Conservation (phyloP, 1,140 invertebrate species). For the Meloidogyne exigua region DNA sequence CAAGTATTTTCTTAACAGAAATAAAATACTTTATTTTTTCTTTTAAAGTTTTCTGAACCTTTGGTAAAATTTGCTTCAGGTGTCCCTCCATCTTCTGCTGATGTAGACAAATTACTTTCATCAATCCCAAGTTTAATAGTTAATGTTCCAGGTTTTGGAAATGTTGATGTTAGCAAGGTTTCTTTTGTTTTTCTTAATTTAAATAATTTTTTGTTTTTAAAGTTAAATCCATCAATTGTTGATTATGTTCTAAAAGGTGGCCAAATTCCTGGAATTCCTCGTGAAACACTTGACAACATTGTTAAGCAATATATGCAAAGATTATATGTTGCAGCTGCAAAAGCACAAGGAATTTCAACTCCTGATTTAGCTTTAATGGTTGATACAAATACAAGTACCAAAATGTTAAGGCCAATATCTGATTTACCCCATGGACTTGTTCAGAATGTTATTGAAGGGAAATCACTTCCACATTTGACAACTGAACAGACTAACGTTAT, state of each 20-base stretch:
- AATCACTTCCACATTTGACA: slow-evolving; percentile 44
- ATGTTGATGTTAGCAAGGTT: slow-evolving; percentile 54
- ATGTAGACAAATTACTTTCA: slow-evolving; percentile 49
- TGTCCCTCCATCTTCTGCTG: slow-evolving; percentile 39
- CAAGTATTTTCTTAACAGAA: background rate
- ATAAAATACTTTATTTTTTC: background rate
- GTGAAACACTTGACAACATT: slow-evolving; percentile 54
- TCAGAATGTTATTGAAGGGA: slow-evolving; percentile 45
- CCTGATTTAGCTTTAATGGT: slow-evolving; percentile 34
- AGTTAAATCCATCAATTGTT: slow-evolving; percentile 49
- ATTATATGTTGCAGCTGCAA: slow-evolving; percentile 46
- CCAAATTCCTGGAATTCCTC: slow-evolving; percentile 57
- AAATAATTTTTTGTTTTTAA: too few relatives aligned
- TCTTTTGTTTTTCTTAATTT: slow-evolving; percentile 2
- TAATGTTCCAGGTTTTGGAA: slow-evolving; percentile 59
- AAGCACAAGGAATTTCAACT: slow-evolving; percentile 37
- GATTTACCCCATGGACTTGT: slow-evolving; percentile 44
- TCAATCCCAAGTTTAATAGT: slow-evolving; percentile 57
- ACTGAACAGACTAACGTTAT: slow-evolving; percentile 46
- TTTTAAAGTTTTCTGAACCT: slow-evolving; percentile 53
- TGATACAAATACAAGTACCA: slow-evolving; percentile 26
- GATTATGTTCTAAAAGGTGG: slow-evolving; percentile 60
- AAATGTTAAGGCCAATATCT: slow-evolving; percentile 50
- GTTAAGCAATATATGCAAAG: slow-evolving; percentile 57
- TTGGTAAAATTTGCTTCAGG: slow-evolving; percentile 54